Percentiles rank a stretch among this genome's conserved stretches.
Conservation (phyloP, 2,888 invertebrate species). For the Lithophane semibrunnea region DNA sequence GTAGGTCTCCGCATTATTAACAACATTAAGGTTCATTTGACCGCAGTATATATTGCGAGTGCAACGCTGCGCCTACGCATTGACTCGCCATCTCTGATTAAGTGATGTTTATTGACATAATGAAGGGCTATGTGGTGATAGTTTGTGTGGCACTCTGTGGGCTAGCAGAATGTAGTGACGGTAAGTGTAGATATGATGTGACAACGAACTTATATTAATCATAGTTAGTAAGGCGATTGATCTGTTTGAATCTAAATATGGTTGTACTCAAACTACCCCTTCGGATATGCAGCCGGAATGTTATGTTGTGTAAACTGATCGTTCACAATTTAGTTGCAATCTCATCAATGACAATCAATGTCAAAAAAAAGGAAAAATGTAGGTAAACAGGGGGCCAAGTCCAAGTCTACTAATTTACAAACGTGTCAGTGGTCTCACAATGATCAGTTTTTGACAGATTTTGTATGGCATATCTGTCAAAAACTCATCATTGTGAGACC, state of each 20-base stretch:
- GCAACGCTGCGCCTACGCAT: conserved; percentile 45
- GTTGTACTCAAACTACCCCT: neutral
- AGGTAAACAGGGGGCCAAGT: neutral
- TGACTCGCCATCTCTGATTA: conserved; percentile 33
- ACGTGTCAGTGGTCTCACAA: no score
- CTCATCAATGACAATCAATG: neutral
- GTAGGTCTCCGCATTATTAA: conserved; percentile 27
- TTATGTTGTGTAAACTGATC: neutral
- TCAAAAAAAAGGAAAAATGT: neutral
- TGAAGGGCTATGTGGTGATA: conserved; percentile 51
- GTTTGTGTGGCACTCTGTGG: conserved; percentile 48
- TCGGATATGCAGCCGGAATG: no score
- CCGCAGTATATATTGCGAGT: conserved; percentile 56
- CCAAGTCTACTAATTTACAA: no score
- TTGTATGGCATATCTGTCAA: no score
- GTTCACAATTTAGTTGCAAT: neutral
- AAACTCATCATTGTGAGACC: no score
- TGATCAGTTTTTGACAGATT: no score
- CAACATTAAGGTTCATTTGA: conserved; percentile 43
- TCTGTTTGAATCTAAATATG: neutral
- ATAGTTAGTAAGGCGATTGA: neutral
- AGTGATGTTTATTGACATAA: conserved; percentile 37
- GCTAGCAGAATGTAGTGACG: conserved; percentile 29
- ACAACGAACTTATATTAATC: no score
- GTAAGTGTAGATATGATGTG: conserved; percentile 34